These are phyloP conservation scores for Ethmia dodecea DNA, from an alignment of 2,888 invertebrate genomes.

Conservation along the genomic window DNA sequence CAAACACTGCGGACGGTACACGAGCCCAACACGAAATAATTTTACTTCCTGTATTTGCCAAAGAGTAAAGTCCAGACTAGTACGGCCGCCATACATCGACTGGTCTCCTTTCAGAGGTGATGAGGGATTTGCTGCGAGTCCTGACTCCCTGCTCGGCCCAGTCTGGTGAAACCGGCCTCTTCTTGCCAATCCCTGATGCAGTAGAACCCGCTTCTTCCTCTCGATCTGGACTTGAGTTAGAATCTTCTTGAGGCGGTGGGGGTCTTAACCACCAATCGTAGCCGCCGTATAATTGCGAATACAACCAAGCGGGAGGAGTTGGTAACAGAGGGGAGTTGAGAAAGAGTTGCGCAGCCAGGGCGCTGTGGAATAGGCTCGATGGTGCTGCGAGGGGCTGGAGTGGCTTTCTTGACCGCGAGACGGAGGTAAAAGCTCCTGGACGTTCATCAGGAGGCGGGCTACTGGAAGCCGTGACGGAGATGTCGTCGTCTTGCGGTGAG, in stretches of 20 bases:
- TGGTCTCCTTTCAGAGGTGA: constrained; percentile 67
- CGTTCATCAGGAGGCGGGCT: constrained; percentile 72
- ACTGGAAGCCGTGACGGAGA: constrained; percentile 80
- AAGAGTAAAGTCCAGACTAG: constrained; percentile 40
- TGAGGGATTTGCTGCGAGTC: constrained; percentile 62
- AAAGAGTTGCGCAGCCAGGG: constrained; percentile 83
- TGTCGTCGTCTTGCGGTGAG: constrained; percentile 79
- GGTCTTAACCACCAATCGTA: constrained; percentile 83
- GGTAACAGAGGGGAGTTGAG: constrained; percentile 85
- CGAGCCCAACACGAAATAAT: constrained; percentile 30
- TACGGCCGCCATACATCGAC: constrained; percentile 90
- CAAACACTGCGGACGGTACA: constrained; percentile 47
- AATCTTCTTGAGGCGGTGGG: constrained; percentile 59
- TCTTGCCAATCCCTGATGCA: constrained; percentile 60
- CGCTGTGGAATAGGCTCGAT: constrained; percentile 69
- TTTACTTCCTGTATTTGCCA: constrained; percentile 25
- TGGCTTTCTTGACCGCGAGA: constrained; percentile 61
- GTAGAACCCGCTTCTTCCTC: constrained; percentile 56
- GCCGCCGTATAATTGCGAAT: constrained; percentile 85
- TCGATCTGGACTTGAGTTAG: constrained; percentile 57
- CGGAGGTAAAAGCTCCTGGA: constrained; percentile 75
- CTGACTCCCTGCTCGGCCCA: constrained; percentile 64
- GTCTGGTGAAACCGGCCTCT: constrained; percentile 74
- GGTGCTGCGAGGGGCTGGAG: constrained; percentile 64
- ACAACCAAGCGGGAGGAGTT: constrained; percentile 87